Evolutionary conservation across 1,140 invertebrate species (phyloP).

Genomic region (Halyomorpha halys): DNA sequence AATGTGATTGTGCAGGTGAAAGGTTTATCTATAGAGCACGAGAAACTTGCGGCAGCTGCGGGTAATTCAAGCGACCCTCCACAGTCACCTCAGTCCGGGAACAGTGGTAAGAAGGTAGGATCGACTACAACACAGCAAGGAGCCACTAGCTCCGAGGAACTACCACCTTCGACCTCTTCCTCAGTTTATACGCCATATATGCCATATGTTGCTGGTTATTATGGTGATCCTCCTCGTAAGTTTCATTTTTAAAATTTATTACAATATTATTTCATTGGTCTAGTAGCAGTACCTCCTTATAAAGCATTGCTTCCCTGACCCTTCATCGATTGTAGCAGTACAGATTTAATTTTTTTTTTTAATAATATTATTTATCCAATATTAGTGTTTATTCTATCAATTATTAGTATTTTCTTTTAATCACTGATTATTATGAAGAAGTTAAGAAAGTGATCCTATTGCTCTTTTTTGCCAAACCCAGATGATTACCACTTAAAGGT

Average conservation of each 20-base stretch:
- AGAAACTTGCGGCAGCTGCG: constrained; percentile 57
- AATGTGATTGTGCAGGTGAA: constrained; percentile 46
- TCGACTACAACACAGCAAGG: constrained; percentile 22
- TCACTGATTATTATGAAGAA: no score
- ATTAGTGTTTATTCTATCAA: no score
- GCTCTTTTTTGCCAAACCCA: no score
- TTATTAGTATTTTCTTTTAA: no score
- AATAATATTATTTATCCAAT: no score
- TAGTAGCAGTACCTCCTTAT: no score
- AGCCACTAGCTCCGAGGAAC: constrained; percentile 23
- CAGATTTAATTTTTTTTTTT: no score
- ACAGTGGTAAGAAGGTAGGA: constrained; percentile 30
- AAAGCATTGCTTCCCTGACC: no score
- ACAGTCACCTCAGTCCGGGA: constrained; percentile 15
- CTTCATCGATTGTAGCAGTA: no score
- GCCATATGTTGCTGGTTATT: constrained; percentile 11
- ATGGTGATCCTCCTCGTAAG: constrained; percentile 12
- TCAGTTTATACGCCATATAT: constrained; percentile 9
- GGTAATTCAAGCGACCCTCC: constrained; percentile 28
- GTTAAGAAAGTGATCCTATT: no score
- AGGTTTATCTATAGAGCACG: constrained; percentile 65
- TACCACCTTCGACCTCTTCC: constrained; percentile 12
- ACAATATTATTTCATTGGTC: no score
- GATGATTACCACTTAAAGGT: no score
- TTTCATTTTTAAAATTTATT: not conserved